Evolutionary conservation across 2,797 vertebrate species (phyloP).

Genomic region (Tinamus major): DNA sequence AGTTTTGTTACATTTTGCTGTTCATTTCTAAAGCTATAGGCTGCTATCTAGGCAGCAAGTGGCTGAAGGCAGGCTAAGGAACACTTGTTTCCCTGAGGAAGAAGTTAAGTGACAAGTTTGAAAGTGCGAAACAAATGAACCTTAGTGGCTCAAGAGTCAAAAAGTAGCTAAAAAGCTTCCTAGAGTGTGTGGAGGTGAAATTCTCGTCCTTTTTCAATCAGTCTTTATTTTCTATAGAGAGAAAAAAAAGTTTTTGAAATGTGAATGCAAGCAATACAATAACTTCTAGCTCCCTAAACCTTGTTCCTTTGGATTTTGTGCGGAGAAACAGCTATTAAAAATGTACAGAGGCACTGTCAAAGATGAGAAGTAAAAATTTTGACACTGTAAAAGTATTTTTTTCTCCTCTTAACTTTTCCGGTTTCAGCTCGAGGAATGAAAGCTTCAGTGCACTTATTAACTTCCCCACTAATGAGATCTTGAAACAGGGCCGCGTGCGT

Average conservation of each 20-base stretch:
- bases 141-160: background rate
- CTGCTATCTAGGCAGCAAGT: background rate
- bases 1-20: background rate
- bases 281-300: conserved; percentile 34
- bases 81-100: background rate
- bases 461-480: conserved; percentile 66
- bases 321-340: conserved; percentile 32
- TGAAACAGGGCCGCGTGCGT: conserved; percentile 27
- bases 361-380: conserved; percentile 37
- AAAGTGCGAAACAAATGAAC: background rate
- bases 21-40: background rate
- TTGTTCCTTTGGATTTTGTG: background rate
- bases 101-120: background rate
- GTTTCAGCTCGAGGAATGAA: conserved; percentile 52
- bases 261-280: background rate
- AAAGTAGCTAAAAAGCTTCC: background rate
- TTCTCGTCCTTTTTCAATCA: conserved; percentile 14
- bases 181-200: background rate
- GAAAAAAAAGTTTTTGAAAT: background rate
- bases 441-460: conserved; percentile 65
- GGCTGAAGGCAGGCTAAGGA: background rate
- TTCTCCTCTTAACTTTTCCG: conserved; percentile 6
- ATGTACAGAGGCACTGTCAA: background rate
- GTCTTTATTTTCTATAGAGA: background rate
- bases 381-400: background rate